Base-by-base conservation (phyloP, 2,797 vertebrate genomes). In the Pseudomugil tenellus region DNA sequence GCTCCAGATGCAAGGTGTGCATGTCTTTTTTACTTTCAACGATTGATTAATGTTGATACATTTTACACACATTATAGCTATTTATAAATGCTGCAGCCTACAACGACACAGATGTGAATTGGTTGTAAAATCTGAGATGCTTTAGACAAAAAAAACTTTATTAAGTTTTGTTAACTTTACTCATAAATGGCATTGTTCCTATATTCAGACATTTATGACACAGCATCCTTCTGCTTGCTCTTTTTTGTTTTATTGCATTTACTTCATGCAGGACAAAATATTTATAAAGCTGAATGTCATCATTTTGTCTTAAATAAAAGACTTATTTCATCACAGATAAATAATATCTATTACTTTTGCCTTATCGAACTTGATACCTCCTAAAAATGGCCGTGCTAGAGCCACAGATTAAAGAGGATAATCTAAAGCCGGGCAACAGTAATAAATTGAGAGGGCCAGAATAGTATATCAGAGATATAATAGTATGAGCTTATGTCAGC, bases 1-100 rank as follows among this genome's bases (percentile, higher is more conserved):
- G 46, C 58, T 63, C 21, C 19, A 26, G 9, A 34, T 70, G 26
- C 53, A 61, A 28, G 25, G 43, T 10, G 12, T 55, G 29, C 17
- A 49, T 41, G 32, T 28, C 31, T 78, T 49, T 63, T 6, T 59
- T 61, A 31, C 63, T 77, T 29, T 63, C 7, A 66, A 29, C 26
- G 28, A 3, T 4, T 21, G 2, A 25, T 1, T 1, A 2, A 49
- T 61, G 37, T 34, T 68, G 3, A 19, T n/a, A 35, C 35, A 4
- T 5, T 4, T 55, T 14, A 16, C 12, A 11, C 16, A 41, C 8
- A n/a, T 41, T 58, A 16, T 19, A 25, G 10, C 14, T 19, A 11
- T 41, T 46, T 29, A n/a, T 10, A 46, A 46, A 28, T 29, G 58
- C 16, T 4, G 2, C 13, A 17, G 0, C 17, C 39, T 4, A 29